phyloP scores from a whole-genome alignment of 2,113 vertebrate genomes.

The Festucalex cinctus region DNA sequence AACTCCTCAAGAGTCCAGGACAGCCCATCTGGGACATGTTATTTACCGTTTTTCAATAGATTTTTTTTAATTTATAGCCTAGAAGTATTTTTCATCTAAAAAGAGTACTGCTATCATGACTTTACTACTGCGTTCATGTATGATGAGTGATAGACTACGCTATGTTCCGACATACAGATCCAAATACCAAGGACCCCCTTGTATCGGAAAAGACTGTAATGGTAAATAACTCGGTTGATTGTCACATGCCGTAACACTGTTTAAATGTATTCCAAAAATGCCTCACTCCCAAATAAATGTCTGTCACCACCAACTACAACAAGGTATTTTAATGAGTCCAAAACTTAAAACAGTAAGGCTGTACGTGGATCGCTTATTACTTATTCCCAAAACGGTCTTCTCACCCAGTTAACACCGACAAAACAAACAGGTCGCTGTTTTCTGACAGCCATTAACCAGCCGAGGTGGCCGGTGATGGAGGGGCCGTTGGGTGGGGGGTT shows the following conservation, averaged over 20 bases:
- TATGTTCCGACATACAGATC: too few relatives aligned
- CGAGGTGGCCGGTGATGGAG: conserved; percentile 20
- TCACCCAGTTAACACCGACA: conserved; percentile 4
- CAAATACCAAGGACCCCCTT: too few relatives aligned
- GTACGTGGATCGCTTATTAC: conserved; percentile 4
- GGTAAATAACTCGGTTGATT: too few relatives aligned
- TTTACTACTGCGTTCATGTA: background rate
- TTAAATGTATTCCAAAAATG: too few relatives aligned
- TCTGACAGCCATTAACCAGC: conserved; percentile 50
- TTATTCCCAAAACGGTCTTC: conserved; percentile 18
- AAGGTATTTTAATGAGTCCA: background rate
- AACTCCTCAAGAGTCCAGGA: conserved; percentile 20
- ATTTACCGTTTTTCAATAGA: conserved; percentile 8
- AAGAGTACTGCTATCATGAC: background rate
- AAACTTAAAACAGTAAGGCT: background rate
- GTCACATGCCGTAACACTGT: too few relatives aligned
- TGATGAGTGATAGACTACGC: too few relatives aligned
- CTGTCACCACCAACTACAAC: too few relatives aligned
- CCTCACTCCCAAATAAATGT: too few relatives aligned
- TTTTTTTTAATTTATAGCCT: too few relatives aligned
- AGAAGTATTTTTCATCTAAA: background rate
- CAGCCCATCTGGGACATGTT: conserved; percentile 63
- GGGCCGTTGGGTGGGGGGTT: conserved; percentile 16
- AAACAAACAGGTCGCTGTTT: conserved; percentile 39
- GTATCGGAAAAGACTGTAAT: too few relatives aligned